A percentile compares a stretch with the other conserved stretches of the same genome.
These are phyloP conservation scores for Drosophila lacertosa DNA, from an alignment of 1,140 invertebrate genomes.

Conservation along the genomic window DNA sequence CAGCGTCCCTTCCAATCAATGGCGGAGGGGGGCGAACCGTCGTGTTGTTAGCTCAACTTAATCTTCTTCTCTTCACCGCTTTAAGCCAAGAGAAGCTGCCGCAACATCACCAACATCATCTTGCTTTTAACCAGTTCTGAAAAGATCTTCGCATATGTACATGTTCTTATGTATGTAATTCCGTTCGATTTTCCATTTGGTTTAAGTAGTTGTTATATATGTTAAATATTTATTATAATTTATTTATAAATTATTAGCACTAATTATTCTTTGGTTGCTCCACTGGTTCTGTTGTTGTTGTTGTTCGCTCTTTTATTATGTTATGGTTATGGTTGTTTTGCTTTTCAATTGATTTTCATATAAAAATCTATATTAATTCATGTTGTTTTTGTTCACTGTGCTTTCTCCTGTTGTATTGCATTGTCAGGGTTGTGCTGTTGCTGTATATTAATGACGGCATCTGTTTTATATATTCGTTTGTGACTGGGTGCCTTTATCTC, in stretches of 20 bases:
- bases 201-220: constrained; percentile 55
- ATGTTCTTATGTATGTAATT: constrained; percentile 34
- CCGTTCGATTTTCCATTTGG: constrained; percentile 60
- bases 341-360: constrained; percentile 37
- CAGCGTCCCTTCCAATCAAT: constrained; percentile 77
- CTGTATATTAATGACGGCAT: constrained; percentile 69
- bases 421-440: constrained; percentile 46
- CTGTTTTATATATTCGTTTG: constrained; percentile 70
- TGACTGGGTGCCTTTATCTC: constrained; percentile 64
- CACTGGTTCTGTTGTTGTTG: constrained; percentile 79
- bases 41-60: constrained; percentile 55
- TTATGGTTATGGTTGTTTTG: constrained; percentile 74
- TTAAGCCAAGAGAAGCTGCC: constrained; percentile 11
- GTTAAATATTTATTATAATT: constrained; percentile 77
- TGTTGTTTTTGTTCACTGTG: constrained; percentile 68
- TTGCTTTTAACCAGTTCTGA: constrained; percentile 48
- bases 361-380: constrained; percentile 14
- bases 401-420: constrained; percentile 65
- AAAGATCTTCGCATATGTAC: constrained; percentile 50
- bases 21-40: constrained; percentile 79
- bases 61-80: constrained; percentile 26
- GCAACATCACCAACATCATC: constrained; percentile 75
- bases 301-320: constrained; percentile 65
- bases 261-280: constrained; percentile 84
- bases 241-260: constrained; percentile 75